Percentiles rank a stretch among this genome's conserved stretches.
Conservation (phyloP, 2,113 vertebrate genomes). For the Entomyzon cyanotis region DNA sequence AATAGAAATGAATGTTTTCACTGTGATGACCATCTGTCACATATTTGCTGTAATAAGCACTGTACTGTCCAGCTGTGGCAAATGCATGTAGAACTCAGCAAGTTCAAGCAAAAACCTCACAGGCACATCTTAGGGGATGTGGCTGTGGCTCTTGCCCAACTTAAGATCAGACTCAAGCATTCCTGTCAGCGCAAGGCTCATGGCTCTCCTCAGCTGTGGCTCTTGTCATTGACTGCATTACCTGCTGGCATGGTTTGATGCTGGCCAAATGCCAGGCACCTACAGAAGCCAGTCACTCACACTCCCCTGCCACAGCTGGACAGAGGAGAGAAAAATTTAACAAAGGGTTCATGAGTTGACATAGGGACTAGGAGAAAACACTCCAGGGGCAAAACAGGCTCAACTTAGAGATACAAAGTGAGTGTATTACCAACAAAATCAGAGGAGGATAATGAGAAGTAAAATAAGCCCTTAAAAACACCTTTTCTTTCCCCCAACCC, state of each 20-base stretch:
- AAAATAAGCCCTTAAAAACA: background rate
- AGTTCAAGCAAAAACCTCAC: background rate
- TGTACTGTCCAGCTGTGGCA: background rate
- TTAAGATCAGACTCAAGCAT: rapidly evolving
- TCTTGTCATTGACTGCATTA: background rate
- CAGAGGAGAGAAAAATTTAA: background rate
- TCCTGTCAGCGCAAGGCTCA: background rate
- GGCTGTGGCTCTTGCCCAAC: background rate
- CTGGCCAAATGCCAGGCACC: background rate
- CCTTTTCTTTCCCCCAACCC: background rate
- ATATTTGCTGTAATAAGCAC: background rate
- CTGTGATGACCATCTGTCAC: background rate
- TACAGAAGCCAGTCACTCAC: rapidly evolving
- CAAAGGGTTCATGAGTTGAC: background rate
- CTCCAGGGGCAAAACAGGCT: background rate
- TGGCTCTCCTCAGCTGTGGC: background rate
- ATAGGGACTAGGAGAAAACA: background rate
- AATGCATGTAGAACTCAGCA: background rate
- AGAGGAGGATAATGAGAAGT: background rate
- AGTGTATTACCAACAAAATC: background rate
- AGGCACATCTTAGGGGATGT: background rate
- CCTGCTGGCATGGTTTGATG: background rate
- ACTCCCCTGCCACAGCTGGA: background rate
- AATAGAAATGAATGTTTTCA: background rate
- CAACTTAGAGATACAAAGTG: background rate